These are phyloP conservation scores for Periophthalmus modestus DNA, from an alignment of 2,113 vertebrate species.

Conservation along the genomic window DNA sequence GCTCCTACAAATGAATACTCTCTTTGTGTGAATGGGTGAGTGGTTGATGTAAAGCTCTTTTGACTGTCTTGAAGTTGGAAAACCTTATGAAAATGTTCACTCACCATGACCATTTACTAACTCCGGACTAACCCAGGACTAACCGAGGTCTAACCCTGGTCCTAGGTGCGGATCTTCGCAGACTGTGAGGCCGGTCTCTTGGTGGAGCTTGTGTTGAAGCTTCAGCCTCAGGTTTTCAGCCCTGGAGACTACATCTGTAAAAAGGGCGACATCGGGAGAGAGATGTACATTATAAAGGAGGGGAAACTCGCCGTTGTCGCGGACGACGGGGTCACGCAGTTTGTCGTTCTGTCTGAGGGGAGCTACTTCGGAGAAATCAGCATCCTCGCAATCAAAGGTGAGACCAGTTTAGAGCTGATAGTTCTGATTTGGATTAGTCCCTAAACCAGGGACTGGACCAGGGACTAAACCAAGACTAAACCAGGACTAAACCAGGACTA, in stretches of 20 bases:
- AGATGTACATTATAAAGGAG: constrained; percentile 99
- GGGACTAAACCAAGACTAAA: too few relatives aligned
- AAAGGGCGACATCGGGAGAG: constrained; percentile 96
- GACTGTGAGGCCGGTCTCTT: constrained; percentile 96
- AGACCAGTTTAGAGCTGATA: neutral
- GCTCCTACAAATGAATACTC: too few relatives aligned
- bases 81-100: too few relatives aligned
- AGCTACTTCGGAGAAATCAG: constrained; percentile 98
- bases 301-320: constrained; percentile 94
- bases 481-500: too few relatives aligned
- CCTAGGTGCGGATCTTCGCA: constrained; percentile 90
- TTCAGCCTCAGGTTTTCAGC: constrained; percentile 97
- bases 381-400: constrained; percentile 95
- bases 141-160: too few relatives aligned
- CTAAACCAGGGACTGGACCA: too few relatives aligned
- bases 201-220: constrained; percentile 94
- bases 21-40: too few relatives aligned
- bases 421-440: too few relatives aligned
- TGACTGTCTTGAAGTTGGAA: too few relatives aligned
- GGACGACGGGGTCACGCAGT: constrained; percentile 92
- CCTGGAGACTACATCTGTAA: constrained; percentile 97
- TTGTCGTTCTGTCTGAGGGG: constrained; percentile 92
- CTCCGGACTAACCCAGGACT: too few relatives aligned
- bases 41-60: too few relatives aligned
- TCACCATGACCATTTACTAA: too few relatives aligned